A percentile compares a stretch with the other conserved stretches of the same genome.
These are phyloP conservation scores for Zalophus californianus DNA, from an alignment of 2,797 vertebrate species.

Conservation along the genomic window DNA sequence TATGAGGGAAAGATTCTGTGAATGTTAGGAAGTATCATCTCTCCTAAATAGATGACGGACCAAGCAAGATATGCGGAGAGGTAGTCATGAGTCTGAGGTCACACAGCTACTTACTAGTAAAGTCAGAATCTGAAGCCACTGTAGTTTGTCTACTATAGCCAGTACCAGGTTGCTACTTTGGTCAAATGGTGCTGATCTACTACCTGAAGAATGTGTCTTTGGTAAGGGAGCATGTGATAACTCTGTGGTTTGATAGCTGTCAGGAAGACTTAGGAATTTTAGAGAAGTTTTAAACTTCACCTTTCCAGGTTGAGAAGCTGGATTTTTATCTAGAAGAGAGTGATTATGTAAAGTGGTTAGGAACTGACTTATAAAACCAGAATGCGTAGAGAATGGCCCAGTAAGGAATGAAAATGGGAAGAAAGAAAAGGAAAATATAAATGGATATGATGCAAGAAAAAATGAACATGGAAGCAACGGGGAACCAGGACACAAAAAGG, in stretches of 20 bases:
- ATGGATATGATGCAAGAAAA: not conserved
- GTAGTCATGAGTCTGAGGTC: not conserved
- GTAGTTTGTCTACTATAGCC: not conserved
- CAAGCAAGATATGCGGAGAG: not conserved
- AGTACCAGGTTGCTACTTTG: not conserved
- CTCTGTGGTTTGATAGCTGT: not conserved
- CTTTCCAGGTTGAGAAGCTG: not conserved
- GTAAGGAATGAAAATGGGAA: not conserved
- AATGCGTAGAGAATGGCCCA: not conserved
- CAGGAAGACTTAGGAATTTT: not conserved
- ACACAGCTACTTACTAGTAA: not conserved
- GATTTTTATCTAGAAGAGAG: not conserved
- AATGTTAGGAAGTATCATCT: not conserved
- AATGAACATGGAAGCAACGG: not conserved
- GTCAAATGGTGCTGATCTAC: not conserved
- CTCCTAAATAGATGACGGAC: not conserved
- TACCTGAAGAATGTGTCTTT: not conserved
- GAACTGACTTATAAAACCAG: not conserved
- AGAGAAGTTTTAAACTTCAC: not conserved
- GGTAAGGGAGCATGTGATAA: not conserved
- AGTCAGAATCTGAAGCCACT: not conserved
- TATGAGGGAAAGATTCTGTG: not conserved
- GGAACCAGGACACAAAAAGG: not conserved
- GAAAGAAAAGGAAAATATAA: not conserved
- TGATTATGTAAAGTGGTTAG: not conserved